These are phyloP conservation scores for Engystomops pustulosus DNA, from an alignment of 2,113 vertebrate genomes.

Conservation along the genomic window DNA sequence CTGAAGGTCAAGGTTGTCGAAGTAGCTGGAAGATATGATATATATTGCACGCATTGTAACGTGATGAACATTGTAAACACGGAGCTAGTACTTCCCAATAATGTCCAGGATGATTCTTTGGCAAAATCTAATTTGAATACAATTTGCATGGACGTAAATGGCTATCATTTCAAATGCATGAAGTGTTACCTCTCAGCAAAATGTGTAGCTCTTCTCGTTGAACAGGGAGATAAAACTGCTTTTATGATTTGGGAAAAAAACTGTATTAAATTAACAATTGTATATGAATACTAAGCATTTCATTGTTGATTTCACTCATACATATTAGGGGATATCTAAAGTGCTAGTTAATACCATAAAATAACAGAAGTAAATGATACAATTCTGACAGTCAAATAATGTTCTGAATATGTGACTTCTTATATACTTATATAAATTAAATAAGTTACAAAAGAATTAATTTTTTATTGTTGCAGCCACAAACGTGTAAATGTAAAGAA, in stretches of 20 bases:
- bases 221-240: neutral
- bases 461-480: too few species aligned
- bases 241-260: neutral
- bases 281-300: neutral
- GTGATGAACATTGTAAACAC: slow-evolving; percentile 37
- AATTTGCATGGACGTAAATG: slow-evolving; percentile 19
- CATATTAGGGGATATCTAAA: neutral
- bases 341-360: neutral
- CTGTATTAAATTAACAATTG: neutral
- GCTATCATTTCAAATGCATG: slow-evolving; percentile 14
- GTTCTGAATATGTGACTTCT: too few species aligned
- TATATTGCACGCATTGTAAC: slow-evolving; percentile 65
- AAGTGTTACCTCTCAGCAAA: slow-evolving; percentile 11
- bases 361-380: neutral
- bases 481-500: too few species aligned
- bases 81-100: neutral
- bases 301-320: neutral
- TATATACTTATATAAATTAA: too few species aligned
- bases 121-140: slow-evolving; percentile 20
- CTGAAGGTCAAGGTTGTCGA: slow-evolving; percentile 81
- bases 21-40: slow-evolving; percentile 70
- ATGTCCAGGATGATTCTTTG: neutral
- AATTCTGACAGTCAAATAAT: neutral
- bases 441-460: too few species aligned
- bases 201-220: neutral